These are phyloP conservation scores for Corythoichthys haematopterus DNA, from an alignment of 2,113 vertebrate genomes.

Conservation along the genomic window DNA sequence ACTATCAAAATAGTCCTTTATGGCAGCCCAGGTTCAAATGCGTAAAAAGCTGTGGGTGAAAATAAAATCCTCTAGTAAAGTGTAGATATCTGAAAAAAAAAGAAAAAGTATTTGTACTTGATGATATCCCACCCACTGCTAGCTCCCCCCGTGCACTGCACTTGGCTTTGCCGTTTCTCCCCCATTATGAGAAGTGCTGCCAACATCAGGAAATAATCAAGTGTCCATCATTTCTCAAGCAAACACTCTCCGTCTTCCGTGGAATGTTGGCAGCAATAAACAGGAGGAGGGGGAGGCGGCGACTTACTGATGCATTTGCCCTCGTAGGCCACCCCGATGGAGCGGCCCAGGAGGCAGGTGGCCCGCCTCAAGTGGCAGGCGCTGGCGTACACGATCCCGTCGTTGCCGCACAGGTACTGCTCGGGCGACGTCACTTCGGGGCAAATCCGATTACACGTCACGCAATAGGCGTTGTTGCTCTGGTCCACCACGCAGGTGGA, in stretches of 20 bases:
- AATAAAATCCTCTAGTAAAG: neutral
- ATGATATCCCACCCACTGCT: constrained; percentile 5
- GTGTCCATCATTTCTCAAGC: constrained; percentile 68
- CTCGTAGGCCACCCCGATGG: constrained; percentile 95
- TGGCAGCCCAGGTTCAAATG: too few relatives aligned
- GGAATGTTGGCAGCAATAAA: constrained; percentile 63
- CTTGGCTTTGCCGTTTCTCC: constrained; percentile 46
- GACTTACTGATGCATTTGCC: constrained; percentile 97
- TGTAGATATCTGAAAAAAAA: neutral
- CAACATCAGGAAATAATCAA: constrained; percentile 77
- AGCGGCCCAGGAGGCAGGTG: constrained; percentile 91
- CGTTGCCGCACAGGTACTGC: constrained; percentile 97
- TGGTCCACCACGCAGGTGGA: constrained; percentile 97
- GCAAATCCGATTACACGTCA: constrained; percentile 95
- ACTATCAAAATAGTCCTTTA: too few relatives aligned
- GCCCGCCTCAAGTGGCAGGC: constrained; percentile 95
- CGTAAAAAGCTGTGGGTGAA: neutral
- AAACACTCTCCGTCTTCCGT: constrained; percentile 47
- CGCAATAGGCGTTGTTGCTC: constrained; percentile 96
- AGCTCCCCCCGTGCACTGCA: constrained; percentile 22
- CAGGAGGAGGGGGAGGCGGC: constrained; percentile 16
- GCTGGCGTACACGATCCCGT: constrained; percentile 90
- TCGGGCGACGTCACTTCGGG: constrained; percentile 89
- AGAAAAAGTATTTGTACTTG: constrained; percentile 40
- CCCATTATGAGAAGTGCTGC: constrained; percentile 62